Base-by-base conservation (phyloP, 2,888 invertebrate species). In the Pseudanteris insignis region DNA sequence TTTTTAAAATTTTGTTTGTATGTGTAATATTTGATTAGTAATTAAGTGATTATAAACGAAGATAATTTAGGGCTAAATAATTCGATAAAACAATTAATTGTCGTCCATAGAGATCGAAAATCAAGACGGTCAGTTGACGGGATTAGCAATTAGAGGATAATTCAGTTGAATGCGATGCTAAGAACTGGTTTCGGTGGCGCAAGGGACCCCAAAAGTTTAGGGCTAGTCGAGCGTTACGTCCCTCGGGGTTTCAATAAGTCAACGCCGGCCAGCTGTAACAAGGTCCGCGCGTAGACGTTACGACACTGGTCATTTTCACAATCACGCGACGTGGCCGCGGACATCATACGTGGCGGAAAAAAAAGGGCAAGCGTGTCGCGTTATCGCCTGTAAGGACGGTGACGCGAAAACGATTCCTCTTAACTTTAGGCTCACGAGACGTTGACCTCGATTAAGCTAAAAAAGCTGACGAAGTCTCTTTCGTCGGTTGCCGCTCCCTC, bases 391-490 rank as follows among this genome's bases (percentile, higher is more conserved):
- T 60, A 15, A 54, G 60, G 18, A 53, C 36, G 67, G 63, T 36
- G 46, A 40, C 9, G 59, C 32, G 53, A 53, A 47, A 50, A 43
- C 37, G 47, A 60, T 53, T 53, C 50, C 57, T 61, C 55, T 58
- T 47, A 57, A 54, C 54, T 51, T 34, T 34, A 6, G 30, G 18
- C 54, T 55, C 47, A 46, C 46, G 51, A 57, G 43, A 44, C 59
- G 54, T 60, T 47, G 53, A 59, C 63, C 50, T 48, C 51, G 59
- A 57, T 50, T 37, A 46, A 40, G 63, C 69, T 55, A 65, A 71
- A 71, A 70, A 70, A 71, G 71, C 71, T 71, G 71, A 71, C 71
- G 66, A 50, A 40, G 66, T 60, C 62, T 53, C 64, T 63, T 60
- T 28, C 40, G 26, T 24, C 46, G 47, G 47, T 50, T 6, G 18